Evolutionary conservation across 2,888 invertebrate genomes (phyloP).

Genomic region (Aricia artaxerxes): DNA sequence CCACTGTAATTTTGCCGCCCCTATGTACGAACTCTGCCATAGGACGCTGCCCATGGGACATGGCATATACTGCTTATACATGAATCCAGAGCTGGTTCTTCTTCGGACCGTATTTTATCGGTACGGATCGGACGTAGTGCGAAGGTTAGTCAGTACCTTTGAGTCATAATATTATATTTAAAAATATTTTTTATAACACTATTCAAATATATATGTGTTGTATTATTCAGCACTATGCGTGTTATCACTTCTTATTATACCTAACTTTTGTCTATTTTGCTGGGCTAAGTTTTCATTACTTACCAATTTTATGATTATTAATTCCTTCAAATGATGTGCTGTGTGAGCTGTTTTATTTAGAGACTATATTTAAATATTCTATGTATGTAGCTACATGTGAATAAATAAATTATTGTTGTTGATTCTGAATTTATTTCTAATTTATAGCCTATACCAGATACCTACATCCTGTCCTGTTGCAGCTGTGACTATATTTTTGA

Average conservation of each 20-base stretch:
- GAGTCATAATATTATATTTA: no score
- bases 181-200: no score
- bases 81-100: no score
- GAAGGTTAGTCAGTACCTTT: no score
- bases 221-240: neutral
- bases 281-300: neutral
- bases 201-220: neutral
- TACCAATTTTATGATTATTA: neutral
- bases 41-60: no score
- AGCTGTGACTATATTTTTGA: neutral
- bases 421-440: constrained; percentile 47
- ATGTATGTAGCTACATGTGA: constrained; percentile 63
- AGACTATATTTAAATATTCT: constrained; percentile 47
- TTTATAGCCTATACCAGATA: neutral
- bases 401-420: constrained; percentile 77
- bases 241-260: neutral
- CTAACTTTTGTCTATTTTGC: neutral
- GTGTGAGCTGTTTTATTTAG: constrained; percentile 66
- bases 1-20: no score
- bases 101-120: no score
- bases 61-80: no score
- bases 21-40: no score
- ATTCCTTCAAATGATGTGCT: constrained; percentile 50
- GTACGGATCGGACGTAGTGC: no score
- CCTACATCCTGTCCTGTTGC: neutral